A percentile compares a stretch with the other conserved stretches of the same genome.
Evolutionary conservation across 2,113 vertebrate genomes (phyloP).

Genomic region (Hassar affinis): DNA sequence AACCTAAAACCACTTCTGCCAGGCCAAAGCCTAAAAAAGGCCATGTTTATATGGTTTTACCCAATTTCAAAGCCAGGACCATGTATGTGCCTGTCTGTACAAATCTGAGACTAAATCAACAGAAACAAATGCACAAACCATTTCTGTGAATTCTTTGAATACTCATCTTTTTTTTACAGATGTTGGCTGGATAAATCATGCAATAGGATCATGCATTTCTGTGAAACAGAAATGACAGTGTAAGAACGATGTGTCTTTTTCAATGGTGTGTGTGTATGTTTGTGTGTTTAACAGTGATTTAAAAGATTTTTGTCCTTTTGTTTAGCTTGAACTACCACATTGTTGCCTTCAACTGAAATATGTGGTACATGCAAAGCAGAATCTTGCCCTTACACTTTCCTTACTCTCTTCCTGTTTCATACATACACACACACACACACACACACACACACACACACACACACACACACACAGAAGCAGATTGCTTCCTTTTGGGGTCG

Average conservation of each 20-base stretch:
- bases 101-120: slow-evolving; percentile 36
- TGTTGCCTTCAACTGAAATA: background rate
- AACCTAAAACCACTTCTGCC: slow-evolving; percentile 16
- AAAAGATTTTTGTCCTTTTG: background rate
- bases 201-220: background rate
- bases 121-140: slow-evolving; percentile 18
- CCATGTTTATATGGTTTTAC: slow-evolving; percentile 22
- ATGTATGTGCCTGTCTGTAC: slow-evolving; percentile 11
- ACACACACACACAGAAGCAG: slow-evolving; percentile 8
- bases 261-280: background rate
- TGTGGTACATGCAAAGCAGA: background rate
- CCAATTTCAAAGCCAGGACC: slow-evolving; percentile 12
- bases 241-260: background rate
- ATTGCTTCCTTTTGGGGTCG: slow-evolving; percentile 28
- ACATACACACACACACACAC: background rate
- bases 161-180: slow-evolving; percentile 29
- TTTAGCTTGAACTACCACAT: background rate
- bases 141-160: slow-evolving; percentile 36
- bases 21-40: background rate
- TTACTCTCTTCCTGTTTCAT: background rate
- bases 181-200: background rate
- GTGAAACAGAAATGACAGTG: slow-evolving; percentile 26
- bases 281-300: background rate
- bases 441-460: slow-evolving; percentile 15
- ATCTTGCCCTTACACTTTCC: background rate